A percentile compares a stretch with the other conserved stretches of the same genome.
Evolutionary conservation across 2,888 invertebrate species (phyloP).

Genomic region (Marasmarcha lunaedactyla): DNA sequence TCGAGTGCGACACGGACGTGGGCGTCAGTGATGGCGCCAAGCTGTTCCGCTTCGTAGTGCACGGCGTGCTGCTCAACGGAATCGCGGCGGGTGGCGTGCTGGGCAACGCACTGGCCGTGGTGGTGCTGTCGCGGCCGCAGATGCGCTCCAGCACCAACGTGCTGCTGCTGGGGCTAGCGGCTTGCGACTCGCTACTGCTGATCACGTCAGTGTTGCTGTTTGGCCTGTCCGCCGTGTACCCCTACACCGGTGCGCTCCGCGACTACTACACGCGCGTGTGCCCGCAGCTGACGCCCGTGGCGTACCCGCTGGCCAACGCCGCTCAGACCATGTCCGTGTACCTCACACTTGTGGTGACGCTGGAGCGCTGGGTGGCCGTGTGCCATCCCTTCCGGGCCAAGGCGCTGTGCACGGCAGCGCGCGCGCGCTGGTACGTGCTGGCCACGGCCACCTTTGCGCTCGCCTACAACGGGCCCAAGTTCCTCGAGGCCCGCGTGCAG

Average conservation of each 20-base stretch:
- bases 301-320: slow-evolving; percentile 87
- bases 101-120: slow-evolving; percentile 91
- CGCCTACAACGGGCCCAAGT: slow-evolving; percentile 87
- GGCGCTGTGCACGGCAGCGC: slow-evolving; percentile 88
- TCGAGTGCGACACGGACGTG: slow-evolving; percentile 45
- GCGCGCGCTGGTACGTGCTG: slow-evolving; percentile 88
- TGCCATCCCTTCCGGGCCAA: slow-evolving; percentile 91
- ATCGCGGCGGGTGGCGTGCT: slow-evolving; percentile 87
- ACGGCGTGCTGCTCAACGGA: slow-evolving; percentile 83
- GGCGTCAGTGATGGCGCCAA: slow-evolving; percentile 56
- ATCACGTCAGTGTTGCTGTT: slow-evolving; percentile 88
- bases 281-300: slow-evolving; percentile 82
- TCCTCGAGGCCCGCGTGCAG: slow-evolving; percentile 75
- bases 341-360: slow-evolving; percentile 88
- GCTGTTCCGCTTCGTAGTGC: slow-evolving; percentile 83
- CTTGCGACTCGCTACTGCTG: slow-evolving; percentile 93
- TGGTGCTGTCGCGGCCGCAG: slow-evolving; percentile 91
- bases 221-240: slow-evolving; percentile 87
- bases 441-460: slow-evolving; percentile 84
- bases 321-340: slow-evolving; percentile 96
- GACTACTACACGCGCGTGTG: slow-evolving; percentile 83
- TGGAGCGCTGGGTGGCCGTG: slow-evolving; percentile 95
- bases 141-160: slow-evolving; percentile 97
- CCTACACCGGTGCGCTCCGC: slow-evolving; percentile 82
- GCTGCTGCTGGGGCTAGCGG: slow-evolving; percentile 91